Evolutionary conservation across 2,113 vertebrate species (phyloP).

Genomic region (Eira barbara): DNA sequence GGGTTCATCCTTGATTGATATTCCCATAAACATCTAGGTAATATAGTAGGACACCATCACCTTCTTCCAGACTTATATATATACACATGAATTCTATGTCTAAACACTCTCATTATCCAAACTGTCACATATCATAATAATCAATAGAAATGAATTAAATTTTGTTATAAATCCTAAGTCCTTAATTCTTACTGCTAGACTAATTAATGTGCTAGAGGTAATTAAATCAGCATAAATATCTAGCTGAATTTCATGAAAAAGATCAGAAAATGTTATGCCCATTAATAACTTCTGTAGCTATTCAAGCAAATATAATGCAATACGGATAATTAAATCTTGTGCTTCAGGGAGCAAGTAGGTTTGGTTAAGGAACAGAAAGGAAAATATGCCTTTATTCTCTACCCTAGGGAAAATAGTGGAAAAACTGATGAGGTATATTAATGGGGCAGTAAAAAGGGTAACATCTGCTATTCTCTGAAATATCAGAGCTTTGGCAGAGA

Average conservation of each 20-base stretch:
- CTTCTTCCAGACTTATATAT: not conserved
- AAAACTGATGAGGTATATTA: conserved; percentile 63
- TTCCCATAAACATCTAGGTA: not conserved
- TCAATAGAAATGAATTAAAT: conserved; percentile 46
- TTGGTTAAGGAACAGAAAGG: conserved; percentile 66
- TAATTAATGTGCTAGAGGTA: conserved; percentile 65
- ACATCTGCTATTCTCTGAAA: conserved; percentile 65
- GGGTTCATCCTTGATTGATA: not conserved
- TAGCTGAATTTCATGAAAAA: conserved; percentile 66
- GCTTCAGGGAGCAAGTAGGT: conserved; percentile 61
- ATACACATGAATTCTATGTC: not conserved
- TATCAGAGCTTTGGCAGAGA: conserved; percentile 18
- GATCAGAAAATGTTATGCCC: conserved; percentile 70
- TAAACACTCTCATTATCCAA: conserved; percentile 4
- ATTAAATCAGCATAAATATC: conserved; percentile 74
- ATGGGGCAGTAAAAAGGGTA: conserved; percentile 37
- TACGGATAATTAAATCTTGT: conserved; percentile 76
- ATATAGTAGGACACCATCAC: not conserved
- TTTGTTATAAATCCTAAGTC: conserved; percentile 30
- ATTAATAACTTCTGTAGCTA: conserved; percentile 73
- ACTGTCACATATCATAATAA: conserved; percentile 15
- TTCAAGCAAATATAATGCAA: conserved; percentile 73
- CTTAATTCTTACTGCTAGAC: conserved; percentile 37
- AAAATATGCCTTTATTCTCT: conserved; percentile 67
- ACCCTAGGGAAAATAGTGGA: conserved; percentile 11